Evolutionary conservation across 1,140 invertebrate genomes (phyloP).

Genomic region (Heterodera carotae): DNA sequence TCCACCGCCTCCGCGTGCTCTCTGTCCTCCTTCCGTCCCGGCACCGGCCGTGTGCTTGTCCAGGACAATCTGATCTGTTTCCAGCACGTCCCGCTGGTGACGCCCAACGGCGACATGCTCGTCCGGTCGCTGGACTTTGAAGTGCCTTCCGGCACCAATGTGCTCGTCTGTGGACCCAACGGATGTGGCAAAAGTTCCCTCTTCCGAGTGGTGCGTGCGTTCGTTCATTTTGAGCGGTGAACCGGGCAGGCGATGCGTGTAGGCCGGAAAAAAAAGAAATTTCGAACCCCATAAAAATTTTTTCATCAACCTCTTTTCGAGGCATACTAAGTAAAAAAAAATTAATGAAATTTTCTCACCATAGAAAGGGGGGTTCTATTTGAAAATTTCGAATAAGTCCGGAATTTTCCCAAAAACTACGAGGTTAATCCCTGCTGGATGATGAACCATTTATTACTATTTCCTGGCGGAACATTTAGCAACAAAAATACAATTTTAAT

Average conservation of each 20-base stretch:
- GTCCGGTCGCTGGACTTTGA: conserved; percentile 85
- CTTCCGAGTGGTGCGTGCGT: conserved; percentile 23
- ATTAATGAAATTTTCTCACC: no score
- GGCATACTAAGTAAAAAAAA: no score
- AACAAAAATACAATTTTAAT: not conserved
- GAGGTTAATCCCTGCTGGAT: not conserved
- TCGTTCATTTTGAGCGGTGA: not conserved
- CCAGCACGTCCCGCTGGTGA: conserved; percentile 69
- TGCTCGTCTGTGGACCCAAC: conserved; percentile 93
- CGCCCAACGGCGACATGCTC: conserved; percentile 93
- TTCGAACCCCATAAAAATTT: no score
- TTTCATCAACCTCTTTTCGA: no score
- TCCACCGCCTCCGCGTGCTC: not conserved
- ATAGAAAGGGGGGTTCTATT: no score
- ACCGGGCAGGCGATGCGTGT: no score
- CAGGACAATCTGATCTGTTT: conserved; percentile 76
- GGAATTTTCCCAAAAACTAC: no score
- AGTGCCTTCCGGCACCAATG: conserved; percentile 90
- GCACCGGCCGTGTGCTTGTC: conserved; percentile 79
- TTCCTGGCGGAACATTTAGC: no score
- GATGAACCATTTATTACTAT: not conserved
- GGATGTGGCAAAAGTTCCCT: conserved; percentile 74
- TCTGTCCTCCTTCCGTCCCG: conserved; percentile 68
- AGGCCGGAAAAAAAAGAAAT: no score
- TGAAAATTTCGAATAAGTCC: no score